Base-by-base conservation (phyloP, 2,888 invertebrate genomes). In the Eupeodes latifasciatus region DNA sequence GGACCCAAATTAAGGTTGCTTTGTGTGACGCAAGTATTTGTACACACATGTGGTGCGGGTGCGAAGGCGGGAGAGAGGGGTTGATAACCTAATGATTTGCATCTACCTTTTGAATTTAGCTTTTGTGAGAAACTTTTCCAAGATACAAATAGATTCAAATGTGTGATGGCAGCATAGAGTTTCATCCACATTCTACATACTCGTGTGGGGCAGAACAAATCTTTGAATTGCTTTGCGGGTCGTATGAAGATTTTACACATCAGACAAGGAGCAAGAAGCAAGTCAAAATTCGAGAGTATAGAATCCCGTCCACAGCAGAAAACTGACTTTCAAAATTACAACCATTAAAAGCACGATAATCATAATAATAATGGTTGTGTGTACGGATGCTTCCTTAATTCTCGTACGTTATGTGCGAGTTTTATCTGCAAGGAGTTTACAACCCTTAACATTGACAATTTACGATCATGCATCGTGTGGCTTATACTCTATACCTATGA, bases 261-360 rank as follows among this genome's bases (percentile, higher is more conserved):
- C 40, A n/a, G 9, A 9, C 74, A 62, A 57, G 40, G 27, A 27
- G 27, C 27, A 27, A 27, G 27, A 3, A 61, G 19, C 62, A 62
- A 51, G 27, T 27, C 1, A 27, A 27, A 27, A 27, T 27, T 27
- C 64, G 57, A 57, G n/a, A 55, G 75, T 57, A 34, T 62, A 61
- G 47, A 84, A 84, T 61, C 66, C 62, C 47, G 81, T 72, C 71
- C 69, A 69, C 51, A 81, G 10, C 40, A 47, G 19, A 53, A 75
- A 53, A 85, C 67, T 47, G 82, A 83, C 86, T 84, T 79, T 82
- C 59, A 66, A 89, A 83, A 89, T 86, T 72, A 82, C 81, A 87
- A 81, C 81, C 88, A 88, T 88, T 88, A 88, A 88, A 88, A 78
- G 85, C 75, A 81, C 81, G 88, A 85, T 85, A 85, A 88, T 88